Evolutionary conservation across 2,113 vertebrate species (phyloP).

Genomic region (Carassius carassius): DNA sequence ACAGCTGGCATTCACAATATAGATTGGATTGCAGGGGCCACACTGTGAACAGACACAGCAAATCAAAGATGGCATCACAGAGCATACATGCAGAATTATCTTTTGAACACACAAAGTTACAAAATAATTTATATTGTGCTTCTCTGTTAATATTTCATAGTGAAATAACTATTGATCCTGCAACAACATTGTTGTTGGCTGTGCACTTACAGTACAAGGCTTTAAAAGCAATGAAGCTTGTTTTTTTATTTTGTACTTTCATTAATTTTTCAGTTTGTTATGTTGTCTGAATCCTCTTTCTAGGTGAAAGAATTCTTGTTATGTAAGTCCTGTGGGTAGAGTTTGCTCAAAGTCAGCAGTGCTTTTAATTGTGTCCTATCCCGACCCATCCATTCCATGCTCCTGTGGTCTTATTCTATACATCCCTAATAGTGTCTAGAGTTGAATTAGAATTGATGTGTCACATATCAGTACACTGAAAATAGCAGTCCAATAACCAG

Average conservation of each 20-base stretch:
- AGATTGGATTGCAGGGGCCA: constrained; percentile 19
- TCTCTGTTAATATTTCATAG: neutral
- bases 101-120: neutral
- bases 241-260: neutral
- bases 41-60: neutral
- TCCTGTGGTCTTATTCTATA: neutral
- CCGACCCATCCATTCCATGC: neutral
- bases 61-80: neutral
- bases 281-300: neutral
- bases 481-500: neutral
- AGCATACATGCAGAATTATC: neutral
- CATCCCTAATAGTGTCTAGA: neutral
- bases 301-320: neutral
- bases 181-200: neutral
- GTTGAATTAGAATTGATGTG: neutral
- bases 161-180: neutral
- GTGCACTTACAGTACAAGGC: neutral
- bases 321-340: neutral
- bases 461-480: neutral
- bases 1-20: constrained; percentile 6
- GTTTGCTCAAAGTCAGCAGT: neutral
- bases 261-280: constrained; percentile 18
- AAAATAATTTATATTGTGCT: neutral
- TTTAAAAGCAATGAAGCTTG: neutral
- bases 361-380: neutral